These are phyloP conservation scores for Eilema griseolum DNA, from an alignment of 2,888 invertebrate species.

Conservation along the genomic window DNA sequence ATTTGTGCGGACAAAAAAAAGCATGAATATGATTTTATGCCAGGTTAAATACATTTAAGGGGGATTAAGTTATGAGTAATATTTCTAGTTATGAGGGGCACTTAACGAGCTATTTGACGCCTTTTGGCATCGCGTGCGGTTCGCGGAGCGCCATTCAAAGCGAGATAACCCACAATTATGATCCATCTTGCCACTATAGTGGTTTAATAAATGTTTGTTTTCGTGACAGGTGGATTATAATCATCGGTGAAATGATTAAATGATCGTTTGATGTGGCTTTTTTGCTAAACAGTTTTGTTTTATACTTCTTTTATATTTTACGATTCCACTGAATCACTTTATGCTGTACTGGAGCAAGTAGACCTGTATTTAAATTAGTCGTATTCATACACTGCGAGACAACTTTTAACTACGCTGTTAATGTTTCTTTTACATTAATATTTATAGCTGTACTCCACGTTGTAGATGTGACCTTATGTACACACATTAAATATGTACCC, in stretches of 20 bases:
- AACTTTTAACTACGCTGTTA: constrained; percentile 42
- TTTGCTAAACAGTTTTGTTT: constrained; percentile 54
- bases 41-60: constrained; percentile 85
- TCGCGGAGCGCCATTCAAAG: constrained; percentile 60
- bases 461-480: constrained; percentile 42
- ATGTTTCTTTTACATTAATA: constrained; percentile 59
- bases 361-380: constrained; percentile 3
- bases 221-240: constrained; percentile 76
- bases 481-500: constrained; percentile 72
- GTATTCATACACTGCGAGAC: constrained; percentile 24
- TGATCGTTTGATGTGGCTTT: constrained; percentile 60
- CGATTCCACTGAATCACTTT: constrained; percentile 26
- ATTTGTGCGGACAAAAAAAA: constrained; percentile 73
- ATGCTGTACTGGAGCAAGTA: not conserved
- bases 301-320: constrained; percentile 49
- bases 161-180: constrained; percentile 74
- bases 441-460: constrained; percentile 43
- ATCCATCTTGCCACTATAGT: constrained; percentile 62
- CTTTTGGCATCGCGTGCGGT: constrained; percentile 77
- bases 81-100: constrained; percentile 83
- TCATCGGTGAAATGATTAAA: constrained; percentile 60
- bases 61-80: constrained; percentile 86
- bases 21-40: constrained; percentile 84
- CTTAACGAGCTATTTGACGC: constrained; percentile 85
- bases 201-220: constrained; percentile 76